phyloP scores from a whole-genome alignment of 2,888 invertebrate species.

The Rhamnusium bicolor region DNA sequence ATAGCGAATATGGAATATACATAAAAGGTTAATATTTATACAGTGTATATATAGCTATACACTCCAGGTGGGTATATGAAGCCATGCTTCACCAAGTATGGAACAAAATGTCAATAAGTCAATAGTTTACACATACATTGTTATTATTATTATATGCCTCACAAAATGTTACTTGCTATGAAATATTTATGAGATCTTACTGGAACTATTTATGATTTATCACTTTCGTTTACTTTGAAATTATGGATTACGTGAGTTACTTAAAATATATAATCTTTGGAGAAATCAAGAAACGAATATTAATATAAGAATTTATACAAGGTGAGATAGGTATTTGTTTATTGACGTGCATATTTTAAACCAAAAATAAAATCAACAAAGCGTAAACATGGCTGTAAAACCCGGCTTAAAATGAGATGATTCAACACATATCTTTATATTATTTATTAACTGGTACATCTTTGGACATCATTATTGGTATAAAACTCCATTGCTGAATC shows the following conservation, averaged over 20 bases:
- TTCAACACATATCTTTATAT: too few relatives aligned
- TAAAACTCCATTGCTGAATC: too few relatives aligned
- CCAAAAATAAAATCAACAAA: too few relatives aligned
- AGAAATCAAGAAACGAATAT: background rate
- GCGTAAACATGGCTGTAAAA: too few relatives aligned
- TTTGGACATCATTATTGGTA: too few relatives aligned
- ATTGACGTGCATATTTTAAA: too few relatives aligned
- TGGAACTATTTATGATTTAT: constrained; percentile 42
- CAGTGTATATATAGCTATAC: background rate
- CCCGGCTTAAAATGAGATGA: too few relatives aligned
- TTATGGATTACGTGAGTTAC: constrained; percentile 23
- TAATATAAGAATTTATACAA: background rate
- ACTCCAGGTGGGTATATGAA: constrained; percentile 41
- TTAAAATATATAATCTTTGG: constrained; percentile 9
- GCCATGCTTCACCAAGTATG: constrained; percentile 43
- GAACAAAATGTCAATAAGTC: constrained; percentile 50
- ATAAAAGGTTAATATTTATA: constrained; percentile 29
- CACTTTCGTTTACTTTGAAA: constrained; percentile 46
- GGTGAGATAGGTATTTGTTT: too few relatives aligned
- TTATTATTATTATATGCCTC: constrained; percentile 39
- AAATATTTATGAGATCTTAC: constrained; percentile 44
- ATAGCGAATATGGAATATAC: constrained; percentile 23
- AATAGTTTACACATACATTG: constrained; percentile 46
- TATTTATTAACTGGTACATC: too few relatives aligned
- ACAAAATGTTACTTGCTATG: constrained; percentile 31